Conservation (phyloP, 2,113 vertebrate genomes). For the Rhineura floridana region DNA sequence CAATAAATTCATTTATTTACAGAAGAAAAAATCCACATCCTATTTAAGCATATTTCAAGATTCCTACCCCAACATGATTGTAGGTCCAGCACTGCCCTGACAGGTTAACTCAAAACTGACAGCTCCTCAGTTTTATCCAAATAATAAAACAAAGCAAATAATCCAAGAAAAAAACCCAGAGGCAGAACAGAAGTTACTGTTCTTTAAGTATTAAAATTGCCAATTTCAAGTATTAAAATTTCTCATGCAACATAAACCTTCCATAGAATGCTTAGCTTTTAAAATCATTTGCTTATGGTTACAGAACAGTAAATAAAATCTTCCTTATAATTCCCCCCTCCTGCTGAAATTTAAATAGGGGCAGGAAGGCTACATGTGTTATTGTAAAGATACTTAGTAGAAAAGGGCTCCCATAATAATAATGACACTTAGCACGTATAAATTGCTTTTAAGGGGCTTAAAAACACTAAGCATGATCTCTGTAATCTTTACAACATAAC, state of each 20-base stretch:
- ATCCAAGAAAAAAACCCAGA: neutral
- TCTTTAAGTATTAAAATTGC: neutral
- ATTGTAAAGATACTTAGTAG: neutral
- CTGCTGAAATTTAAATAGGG: neutral
- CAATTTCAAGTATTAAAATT: neutral
- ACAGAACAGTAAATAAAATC: neutral
- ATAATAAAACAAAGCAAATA: constrained; percentile 1
- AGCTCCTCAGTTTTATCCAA: constrained; percentile 36
- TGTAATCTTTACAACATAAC: neutral
- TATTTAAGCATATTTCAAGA: constrained; percentile 36
- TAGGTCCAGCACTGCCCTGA: neutral
- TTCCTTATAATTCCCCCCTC: neutral
- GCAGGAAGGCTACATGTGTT: neutral
- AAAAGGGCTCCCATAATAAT: too few relatives aligned
- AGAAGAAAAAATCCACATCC: neutral
- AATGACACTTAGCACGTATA: neutral
- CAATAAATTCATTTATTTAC: neutral
- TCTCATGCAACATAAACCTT: neutral
- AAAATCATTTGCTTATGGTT: neutral
- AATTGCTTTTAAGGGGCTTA: neutral
- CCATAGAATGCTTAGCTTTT: neutral
- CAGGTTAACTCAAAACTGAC: neutral
- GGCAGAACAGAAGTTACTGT: neutral
- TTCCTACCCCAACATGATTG: constrained; percentile 7
- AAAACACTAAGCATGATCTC: neutral